Evolutionary conservation across 2,797 vertebrate genomes (phyloP).

Genomic region (Bradypodion ventrale): DNA sequence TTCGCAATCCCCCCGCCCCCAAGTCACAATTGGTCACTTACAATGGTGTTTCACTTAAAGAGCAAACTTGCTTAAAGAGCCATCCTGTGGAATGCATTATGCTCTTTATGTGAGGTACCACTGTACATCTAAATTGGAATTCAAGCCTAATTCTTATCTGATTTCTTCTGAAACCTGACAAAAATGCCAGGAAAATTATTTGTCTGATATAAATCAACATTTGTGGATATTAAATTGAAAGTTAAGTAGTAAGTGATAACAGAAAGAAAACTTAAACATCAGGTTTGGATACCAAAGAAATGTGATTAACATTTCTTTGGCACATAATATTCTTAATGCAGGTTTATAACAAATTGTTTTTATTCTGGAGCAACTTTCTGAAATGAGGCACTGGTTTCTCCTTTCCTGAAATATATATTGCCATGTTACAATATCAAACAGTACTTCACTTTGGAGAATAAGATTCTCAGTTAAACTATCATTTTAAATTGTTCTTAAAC

Average conservation of each 20-base stretch:
- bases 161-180: neutral
- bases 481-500: conserved; percentile 13
- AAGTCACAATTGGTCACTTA: no score
- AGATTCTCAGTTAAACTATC: neutral
- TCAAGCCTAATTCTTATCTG: neutral
- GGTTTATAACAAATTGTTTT: conserved; percentile 28
- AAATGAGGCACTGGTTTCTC: conserved; percentile 22
- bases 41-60: no score
- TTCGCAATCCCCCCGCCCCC: no score
- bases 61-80: no score
- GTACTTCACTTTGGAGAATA: neutral
- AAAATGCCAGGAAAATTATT: neutral
- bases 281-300: conserved; percentile 16
- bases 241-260: conserved; percentile 13
- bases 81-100: no score
- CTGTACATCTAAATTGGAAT: neutral
- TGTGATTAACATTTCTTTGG: conserved; percentile 30
- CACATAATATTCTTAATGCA: conserved; percentile 57
- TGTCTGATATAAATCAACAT: neutral
- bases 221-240: neutral
- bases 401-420: conserved; percentile 28
- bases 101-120: no score
- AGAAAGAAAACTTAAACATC: conserved; percentile 3
- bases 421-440: conserved; percentile 24
- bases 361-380: conserved; percentile 24